Conservation (phyloP, 2,113 vertebrate species). For the Origma solitaria region DNA sequence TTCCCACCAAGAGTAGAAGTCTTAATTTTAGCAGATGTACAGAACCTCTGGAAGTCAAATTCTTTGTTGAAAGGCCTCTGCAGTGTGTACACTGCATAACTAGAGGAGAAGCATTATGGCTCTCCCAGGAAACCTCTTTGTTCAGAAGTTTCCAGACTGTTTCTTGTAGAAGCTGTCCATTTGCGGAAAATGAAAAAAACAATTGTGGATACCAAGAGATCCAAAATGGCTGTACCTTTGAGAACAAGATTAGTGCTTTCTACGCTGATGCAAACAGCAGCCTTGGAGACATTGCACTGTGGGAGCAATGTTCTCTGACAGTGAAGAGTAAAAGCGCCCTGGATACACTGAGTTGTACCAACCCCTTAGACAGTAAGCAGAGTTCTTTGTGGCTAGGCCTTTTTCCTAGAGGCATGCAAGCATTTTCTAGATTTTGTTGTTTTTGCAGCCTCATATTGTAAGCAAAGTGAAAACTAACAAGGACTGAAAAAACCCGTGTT, state of each 20-base stretch:
- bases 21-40: neutral
- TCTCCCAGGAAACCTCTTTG: neutral
- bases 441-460: neutral
- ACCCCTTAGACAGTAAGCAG: neutral
- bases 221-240: neutral
- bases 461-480: neutral
- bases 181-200: neutral
- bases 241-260: neutral
- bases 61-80: neutral
- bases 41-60: neutral
- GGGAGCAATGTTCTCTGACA: neutral
- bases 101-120: neutral
- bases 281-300: neutral
- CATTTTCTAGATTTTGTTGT: neutral
- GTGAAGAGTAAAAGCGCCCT: neutral
- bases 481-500: rapidly evolving
- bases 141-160: neutral
- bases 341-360: neutral
- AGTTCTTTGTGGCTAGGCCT: neutral
- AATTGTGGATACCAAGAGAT: neutral
- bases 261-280: neutral
- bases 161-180: neutral
- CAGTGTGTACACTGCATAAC: neutral
- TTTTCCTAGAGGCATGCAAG: neutral
- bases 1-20: neutral